Conservation (phyloP, 2,113 vertebrate species). For the Hemicordylus capensis region DNA sequence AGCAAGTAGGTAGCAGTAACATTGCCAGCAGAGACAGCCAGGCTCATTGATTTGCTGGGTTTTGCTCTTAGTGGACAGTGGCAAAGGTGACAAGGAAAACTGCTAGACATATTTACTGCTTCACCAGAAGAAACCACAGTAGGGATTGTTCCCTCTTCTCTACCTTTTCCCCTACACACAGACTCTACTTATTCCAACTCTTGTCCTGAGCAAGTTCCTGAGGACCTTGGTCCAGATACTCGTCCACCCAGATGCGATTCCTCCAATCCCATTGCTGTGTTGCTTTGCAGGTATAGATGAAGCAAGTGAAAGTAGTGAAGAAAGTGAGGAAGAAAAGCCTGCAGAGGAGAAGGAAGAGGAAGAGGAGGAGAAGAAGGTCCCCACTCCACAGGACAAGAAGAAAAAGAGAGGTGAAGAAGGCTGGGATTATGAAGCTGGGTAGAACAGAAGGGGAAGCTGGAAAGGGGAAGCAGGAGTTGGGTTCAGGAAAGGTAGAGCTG, state of each 20-base stretch:
- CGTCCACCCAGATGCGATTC: background rate
- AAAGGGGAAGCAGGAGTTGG: accelerated
- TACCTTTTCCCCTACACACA: background rate
- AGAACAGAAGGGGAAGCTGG: too few species aligned
- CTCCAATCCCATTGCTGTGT: background rate
- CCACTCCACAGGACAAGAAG: conserved; percentile 86
- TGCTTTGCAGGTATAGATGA: conserved; percentile 84
- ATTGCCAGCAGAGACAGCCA: background rate
- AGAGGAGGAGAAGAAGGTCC: conserved; percentile 89
- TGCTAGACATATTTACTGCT: background rate
- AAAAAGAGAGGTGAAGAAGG: conserved; percentile 82
- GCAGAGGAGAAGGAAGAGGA: conserved; percentile 87
- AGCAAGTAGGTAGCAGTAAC: background rate
- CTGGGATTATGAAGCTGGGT: accelerated
- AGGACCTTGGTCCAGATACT: background rate
- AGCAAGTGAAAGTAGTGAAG: conserved; percentile 88
- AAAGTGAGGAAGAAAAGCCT: conserved; percentile 90
- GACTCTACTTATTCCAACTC: too few species aligned
- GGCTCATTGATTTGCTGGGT: background rate
- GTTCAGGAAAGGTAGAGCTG: background rate
- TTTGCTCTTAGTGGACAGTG: background rate
- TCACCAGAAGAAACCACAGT: background rate
- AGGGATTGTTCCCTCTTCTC: too few species aligned
- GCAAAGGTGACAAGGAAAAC: background rate
- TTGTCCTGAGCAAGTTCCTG: background rate